Base-by-base conservation (phyloP, 2,113 vertebrate species). In the Acanthisitta chloris region DNA sequence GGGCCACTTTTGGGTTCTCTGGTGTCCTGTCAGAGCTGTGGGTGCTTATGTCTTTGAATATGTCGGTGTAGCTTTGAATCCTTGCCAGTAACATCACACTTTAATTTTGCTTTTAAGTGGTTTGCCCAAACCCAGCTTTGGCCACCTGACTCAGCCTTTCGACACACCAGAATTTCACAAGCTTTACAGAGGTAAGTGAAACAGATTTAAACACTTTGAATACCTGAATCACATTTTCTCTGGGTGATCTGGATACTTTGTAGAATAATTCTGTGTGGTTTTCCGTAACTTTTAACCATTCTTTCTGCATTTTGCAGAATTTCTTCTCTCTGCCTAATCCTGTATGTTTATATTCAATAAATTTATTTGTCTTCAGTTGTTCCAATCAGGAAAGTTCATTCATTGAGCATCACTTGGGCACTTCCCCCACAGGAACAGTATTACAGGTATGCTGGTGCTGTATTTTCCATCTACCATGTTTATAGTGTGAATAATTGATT, bases 331-430 rank as follows among this genome's bases (percentile, higher is more conserved):
- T 90, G 12, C 42, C 25, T 81, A 2, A 1, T 86, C 2, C 1
- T 8, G 5, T 86, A 1, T 82, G 26, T 92, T 86, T 84, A 36
- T 82, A 45, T 40, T 92, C 17, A 85, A 19, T 92, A 10, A 12
- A 59, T 90, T 28, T 79, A 42, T 90, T 97, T 97, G 88, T 97
- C 36, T 98, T 54, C 97, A 99, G 99, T 99, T 97, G 98, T 99
- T 96, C 99, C 99, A 58, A 98, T 99, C 96, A 98, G 98, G 97
- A 99, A 99, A 76, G 98, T 99, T 88, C 99, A 99, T 54, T 99
- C 99, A 83, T 77, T 99, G 97, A 99, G 97, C 91, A 98, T 99
- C 97, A 99, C 98, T 70, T 99, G 99, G 99, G 99, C 99, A 6
- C 98, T 99, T 64, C 99, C 99, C 1, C 99, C 99, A 17, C 99